Evolutionary conservation across 2,888 invertebrate genomes (phyloP), one percentile per base, ranked within the genome.

Genomic region (Slavum lentiscoides): DNA sequence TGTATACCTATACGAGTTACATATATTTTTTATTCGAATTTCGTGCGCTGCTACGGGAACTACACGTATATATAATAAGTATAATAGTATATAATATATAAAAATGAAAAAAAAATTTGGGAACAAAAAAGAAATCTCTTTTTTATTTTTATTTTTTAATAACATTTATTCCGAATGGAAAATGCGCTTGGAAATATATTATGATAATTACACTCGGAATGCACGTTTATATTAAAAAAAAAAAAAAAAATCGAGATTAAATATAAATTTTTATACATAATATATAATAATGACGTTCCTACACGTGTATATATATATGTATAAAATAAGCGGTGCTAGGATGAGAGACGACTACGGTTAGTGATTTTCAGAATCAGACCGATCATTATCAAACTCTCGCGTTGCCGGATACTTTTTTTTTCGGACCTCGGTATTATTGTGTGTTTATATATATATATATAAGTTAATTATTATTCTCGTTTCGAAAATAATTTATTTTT

Each of bases 311-410:
- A 19, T 30, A 37, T 23, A n/a, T 15, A 11, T 62, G 30, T 30
- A 30, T 62, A 30, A 43, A 64, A 7, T 21, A 9, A 2, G 21
- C 15, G 17, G 23, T 39, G 55, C 13, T 39, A 37, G 30, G 53
- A 15, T 19, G 21, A 23, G 59, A 59, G 59, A 68, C 59, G 43
- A n/a, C 39, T 72, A 80, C 58, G 72, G 72, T 80, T 70, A 43
- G 64, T 80, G 80, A 62, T 72, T 80, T 80, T 72, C 43, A 58
- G 43, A 64, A 62, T 62, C 59, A 61, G 69, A 64, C 72, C 69
- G 70, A 80, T 70, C 80, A 80, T 80, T 70, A 80, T 80, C 80
- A 80, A 19, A 72, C 72, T 17, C 30, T 58, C 23, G 30, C 30
- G 30, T 30, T 30, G 62, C 72, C 53, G 72, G n/a, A 72, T 76